Base-by-base conservation (phyloP, 1,140 invertebrate species). In the Nasonia vitripennis region DNA sequence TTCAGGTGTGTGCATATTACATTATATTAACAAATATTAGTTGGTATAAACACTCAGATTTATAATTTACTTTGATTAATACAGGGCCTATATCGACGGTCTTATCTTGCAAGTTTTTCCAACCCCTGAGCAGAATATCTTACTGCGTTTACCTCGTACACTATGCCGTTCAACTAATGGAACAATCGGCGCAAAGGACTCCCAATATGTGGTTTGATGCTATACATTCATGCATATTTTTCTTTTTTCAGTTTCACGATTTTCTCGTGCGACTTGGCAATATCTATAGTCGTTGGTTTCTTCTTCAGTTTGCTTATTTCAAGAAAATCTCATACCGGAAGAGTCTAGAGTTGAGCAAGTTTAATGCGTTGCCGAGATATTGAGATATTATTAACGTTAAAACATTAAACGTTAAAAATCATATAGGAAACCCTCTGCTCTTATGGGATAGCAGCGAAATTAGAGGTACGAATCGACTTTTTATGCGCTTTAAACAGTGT, bases 81-180 rank as follows among this genome's bases (percentile, higher is more conserved):
- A 74, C 87, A 94, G 95, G 94, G 82, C 87, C 91, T 7, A 89
- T 95, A 5, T 94, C 94, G 86, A 89, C 79, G 3, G 90, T 96
- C 55, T 89, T 96, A 55, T 95, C 94, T 0, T 94, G 93, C 92
- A 92, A 91, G 51, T 88, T 91, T 0, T 94, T 95, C 51, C 89
- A 94, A 37, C 94, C 95, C 0, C 87, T 95, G 1, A 93, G 94
- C 55, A 90, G 94, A 70, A 89, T 96, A 31, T 94, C 95, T 7
- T 96, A 95, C 88, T 91, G 92, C 79, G 92, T 94, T 31, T 96
- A 95, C 88, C 90, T 96, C 6, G 90, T 94, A 7, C 95, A 95
- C 83, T 80, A 88, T 11, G 83, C 88, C 0, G 68, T 90, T 51
- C 87, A 86, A 81, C 17, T 74, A 14, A 67, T 84, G 41, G 51